Base-by-base conservation (phyloP, 2,797 vertebrate genomes). In the Pyrrhura leucotis region DNA sequence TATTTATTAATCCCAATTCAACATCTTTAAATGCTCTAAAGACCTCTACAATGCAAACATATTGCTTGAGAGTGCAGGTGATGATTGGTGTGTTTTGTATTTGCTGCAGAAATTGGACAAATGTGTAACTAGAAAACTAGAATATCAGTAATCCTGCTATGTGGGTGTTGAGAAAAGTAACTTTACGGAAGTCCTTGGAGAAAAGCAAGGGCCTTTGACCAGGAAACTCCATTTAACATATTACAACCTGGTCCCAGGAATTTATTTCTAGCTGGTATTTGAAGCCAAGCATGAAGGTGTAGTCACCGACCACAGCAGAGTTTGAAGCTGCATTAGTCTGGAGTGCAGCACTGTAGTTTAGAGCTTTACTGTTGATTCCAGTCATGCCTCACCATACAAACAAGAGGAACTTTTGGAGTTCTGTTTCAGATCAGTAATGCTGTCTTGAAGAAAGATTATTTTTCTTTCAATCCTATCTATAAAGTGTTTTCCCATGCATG, bases 181-280 rank as follows among this genome's bases (percentile, higher is more conserved):
- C 33, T 15, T 81, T 7, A 58, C 9, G 4, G 8, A 37, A 59
- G 22, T 4, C 23, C 28, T 12, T 12, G 29, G 68, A 80, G 44
- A 47, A 74, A 33, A 50, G 31, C 58, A 22, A 63, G 39, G 39
- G 11, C 26, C 15, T 6, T 28, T 31, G 33, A 56, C 21, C 54
- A 50, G 40, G 28, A 51, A 10, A 31, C n/a, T 47, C 37, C 10
- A 8, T 14, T 5, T 19, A 25, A 33, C 16, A 1, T 6, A 10
- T 3, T 5, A 8, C 10, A 45, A 1, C n/a, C 40, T 28, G 19
- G 40, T 14, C n/a, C 63, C 71, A 44, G 44, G 28, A n/a, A 2
- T 2, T 0, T 33, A 17, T 31, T 51, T 33, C 37, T 7, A 11
- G 33, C 15, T 14, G 2, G 6, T 9, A 4, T 2, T 35, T 39